Evolutionary conservation across 1,140 invertebrate species (phyloP).

Genomic region (Zaprionus taronus): DNA sequence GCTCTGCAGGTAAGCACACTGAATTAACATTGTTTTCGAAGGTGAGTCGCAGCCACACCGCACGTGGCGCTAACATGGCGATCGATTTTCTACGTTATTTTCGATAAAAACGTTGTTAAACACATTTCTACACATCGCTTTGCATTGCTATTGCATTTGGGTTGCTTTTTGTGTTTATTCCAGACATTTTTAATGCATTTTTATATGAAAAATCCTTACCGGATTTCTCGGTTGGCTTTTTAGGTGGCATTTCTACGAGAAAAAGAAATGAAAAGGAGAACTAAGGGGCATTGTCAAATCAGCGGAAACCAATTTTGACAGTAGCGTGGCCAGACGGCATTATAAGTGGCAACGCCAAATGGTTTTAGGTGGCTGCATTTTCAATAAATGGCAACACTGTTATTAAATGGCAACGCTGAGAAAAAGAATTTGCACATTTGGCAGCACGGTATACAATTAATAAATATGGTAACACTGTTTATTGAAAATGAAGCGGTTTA

Average conservation of each 20-base stretch:
- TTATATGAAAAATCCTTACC: slow-evolving; percentile 85
- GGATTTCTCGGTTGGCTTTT: slow-evolving; percentile 88
- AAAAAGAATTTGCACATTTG: neutral
- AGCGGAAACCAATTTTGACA: slow-evolving; percentile 75
- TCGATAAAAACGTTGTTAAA: slow-evolving; percentile 37
- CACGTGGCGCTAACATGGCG: slow-evolving; percentile 64
- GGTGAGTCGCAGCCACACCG: slow-evolving; percentile 43
- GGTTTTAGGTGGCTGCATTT: too few species aligned
- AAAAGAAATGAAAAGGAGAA: slow-evolving; percentile 84
- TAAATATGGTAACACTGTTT: slow-evolving; percentile 12
- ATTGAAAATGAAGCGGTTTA: neutral
- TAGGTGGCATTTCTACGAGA: slow-evolving; percentile 88
- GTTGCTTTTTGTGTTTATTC: slow-evolving; percentile 43
- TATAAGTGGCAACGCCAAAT: slow-evolving; percentile 19
- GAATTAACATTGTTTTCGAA: slow-evolving; percentile 15
- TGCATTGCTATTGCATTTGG: slow-evolving; percentile 33
- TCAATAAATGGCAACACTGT: neutral
- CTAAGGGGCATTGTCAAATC: slow-evolving; percentile 72
- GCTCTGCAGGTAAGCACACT: slow-evolving; percentile 2
- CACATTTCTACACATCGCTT: slow-evolving; percentile 21
- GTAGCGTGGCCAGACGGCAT: slow-evolving; percentile 47
- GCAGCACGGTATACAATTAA: neutral
- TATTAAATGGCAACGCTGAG: slow-evolving; percentile 6
- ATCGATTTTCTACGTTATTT: slow-evolving; percentile 35
- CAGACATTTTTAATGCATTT: slow-evolving; percentile 58